These are phyloP conservation scores for Saguinus midas DNA, from an alignment of 2,113 vertebrate genomes.

Conservation along the genomic window DNA sequence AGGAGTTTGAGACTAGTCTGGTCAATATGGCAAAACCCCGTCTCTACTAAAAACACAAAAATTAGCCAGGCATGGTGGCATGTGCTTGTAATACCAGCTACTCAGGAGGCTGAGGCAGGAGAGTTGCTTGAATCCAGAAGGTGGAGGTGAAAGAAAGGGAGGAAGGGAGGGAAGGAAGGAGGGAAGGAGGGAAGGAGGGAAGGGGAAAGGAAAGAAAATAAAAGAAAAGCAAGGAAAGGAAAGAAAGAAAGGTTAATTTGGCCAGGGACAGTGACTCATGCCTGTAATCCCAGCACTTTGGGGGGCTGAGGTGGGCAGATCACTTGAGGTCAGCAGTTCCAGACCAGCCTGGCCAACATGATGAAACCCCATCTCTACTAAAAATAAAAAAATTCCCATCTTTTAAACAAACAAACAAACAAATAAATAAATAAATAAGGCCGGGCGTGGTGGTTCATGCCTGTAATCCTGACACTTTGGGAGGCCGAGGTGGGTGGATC, in stretches of 20 bases:
- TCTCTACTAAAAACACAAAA: background rate
- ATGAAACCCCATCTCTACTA: background rate
- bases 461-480: background rate
- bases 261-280: background rate
- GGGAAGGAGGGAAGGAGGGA: no score
- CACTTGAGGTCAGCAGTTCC: background rate
- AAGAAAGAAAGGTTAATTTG: background rate
- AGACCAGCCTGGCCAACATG: background rate
- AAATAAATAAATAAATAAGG: no score
- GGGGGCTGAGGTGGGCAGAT: background rate
- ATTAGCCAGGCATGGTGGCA: background rate
- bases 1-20: background rate
- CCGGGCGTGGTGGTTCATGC: background rate
- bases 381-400: background rate
- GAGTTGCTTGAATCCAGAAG: background rate
- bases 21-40: background rate
- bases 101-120: background rate
- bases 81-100: background rate
- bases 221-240: background rate
- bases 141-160: background rate
- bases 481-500: background rate
- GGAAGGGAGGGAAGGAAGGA: no score
- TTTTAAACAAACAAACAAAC: no score
- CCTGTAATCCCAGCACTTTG: background rate
- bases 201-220: no score